phyloP scores from a whole-genome alignment of 2,797 vertebrate genomes.

The Bradypodion pumilum region DNA sequence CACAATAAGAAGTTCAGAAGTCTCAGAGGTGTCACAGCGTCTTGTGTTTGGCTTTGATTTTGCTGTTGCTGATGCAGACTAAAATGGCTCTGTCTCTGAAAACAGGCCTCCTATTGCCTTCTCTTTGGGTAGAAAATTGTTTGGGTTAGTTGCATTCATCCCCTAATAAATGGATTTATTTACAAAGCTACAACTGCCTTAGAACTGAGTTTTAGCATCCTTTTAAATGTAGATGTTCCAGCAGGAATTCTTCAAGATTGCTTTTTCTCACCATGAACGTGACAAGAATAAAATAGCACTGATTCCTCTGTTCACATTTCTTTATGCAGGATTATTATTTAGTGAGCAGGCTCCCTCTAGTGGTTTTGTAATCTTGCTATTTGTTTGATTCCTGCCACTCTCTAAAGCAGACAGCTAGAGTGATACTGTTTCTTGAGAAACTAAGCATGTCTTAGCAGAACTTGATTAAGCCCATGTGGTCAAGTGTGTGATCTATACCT shows the following conservation, averaged over 20 bases:
- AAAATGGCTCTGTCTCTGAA: no score
- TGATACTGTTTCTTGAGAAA: no score
- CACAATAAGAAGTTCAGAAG: no score
- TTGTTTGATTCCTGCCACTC: not conserved
- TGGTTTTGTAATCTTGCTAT: constrained; percentile 4
- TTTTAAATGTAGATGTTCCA: not conserved
- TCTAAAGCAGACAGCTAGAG: no score
- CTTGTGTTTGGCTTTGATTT: no score
- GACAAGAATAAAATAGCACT: not conserved
- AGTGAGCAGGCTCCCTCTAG: constrained; percentile 66
- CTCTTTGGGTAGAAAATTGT: not conserved
- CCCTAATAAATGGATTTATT: not conserved
- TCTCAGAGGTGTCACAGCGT: no score
- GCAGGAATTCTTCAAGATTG: not conserved
- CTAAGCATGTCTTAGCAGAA: not conserved
- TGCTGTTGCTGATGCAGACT: no score
- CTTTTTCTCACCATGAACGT: not conserved
- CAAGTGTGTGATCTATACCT: not conserved
- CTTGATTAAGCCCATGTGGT: not conserved
- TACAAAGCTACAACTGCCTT: not conserved
- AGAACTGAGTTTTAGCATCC: not conserved
- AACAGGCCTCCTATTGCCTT: no score
- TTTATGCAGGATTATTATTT: constrained; percentile 20
- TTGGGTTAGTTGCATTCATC: not conserved
- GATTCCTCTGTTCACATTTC: not conserved